Conservation (phyloP, 1,140 invertebrate species). For the Drosophila bocki region DNA sequence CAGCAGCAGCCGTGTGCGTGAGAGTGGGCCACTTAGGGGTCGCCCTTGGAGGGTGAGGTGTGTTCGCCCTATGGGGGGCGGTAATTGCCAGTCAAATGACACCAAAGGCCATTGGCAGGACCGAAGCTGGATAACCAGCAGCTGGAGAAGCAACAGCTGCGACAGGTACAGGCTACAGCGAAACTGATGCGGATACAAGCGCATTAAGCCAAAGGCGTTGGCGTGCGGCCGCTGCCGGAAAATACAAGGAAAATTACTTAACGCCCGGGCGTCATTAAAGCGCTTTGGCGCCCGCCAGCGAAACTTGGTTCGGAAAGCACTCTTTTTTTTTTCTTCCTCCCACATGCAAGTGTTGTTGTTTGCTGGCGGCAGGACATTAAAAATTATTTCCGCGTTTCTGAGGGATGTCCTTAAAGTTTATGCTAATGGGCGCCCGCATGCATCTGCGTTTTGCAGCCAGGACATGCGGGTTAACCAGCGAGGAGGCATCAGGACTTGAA, state of each 20-base stretch:
- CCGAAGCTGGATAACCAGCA: conserved; percentile 34
- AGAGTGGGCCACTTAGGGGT: conserved; percentile 39
- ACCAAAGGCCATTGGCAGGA: conserved; percentile 33
- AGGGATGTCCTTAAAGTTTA: conserved; percentile 42
- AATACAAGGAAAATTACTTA: conserved; percentile 73
- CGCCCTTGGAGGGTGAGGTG: conserved; percentile 7
- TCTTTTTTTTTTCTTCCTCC: too few relatives aligned
- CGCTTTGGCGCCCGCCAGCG: conserved; percentile 17
- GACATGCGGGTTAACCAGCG: conserved; percentile 30
- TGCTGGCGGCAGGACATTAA: conserved; percentile 45
- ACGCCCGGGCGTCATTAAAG: conserved; percentile 55
- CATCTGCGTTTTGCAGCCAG: conserved; percentile 43
- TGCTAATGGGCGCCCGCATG: conserved; percentile 56
- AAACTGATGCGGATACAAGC: conserved; percentile 66
- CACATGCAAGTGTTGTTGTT: conserved; percentile 28
- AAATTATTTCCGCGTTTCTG: conserved; percentile 31
- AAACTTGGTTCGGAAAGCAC: conserved; percentile 19
- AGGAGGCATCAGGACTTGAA: conserved; percentile 18
- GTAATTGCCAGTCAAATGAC: conserved; percentile 68
- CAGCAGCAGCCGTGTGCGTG: background rate
- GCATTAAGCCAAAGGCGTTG: conserved; percentile 56
- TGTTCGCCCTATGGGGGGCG: conserved; percentile 7
- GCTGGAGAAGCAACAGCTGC: conserved; percentile 34
- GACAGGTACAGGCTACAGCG: conserved; percentile 34
- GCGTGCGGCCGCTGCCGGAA: conserved; percentile 32